phyloP scores from a whole-genome alignment of 2,888 invertebrate genomes.

The Drosophila setosimentum region DNA sequence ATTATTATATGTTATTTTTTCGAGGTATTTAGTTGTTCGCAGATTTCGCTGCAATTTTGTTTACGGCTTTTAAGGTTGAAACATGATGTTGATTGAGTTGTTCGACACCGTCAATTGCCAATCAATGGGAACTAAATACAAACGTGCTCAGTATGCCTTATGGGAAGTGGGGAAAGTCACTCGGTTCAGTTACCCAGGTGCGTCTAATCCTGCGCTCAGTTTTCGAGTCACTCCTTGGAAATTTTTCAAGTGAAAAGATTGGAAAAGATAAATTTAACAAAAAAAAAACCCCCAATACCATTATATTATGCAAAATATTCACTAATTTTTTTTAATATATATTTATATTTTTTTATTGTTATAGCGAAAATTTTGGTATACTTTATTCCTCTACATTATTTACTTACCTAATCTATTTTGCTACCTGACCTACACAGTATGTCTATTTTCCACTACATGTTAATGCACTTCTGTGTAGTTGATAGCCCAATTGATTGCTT shows the following conservation, averaged over 20 bases:
- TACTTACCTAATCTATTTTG: slow-evolving; percentile 10
- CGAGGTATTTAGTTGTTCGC: slow-evolving; percentile 49
- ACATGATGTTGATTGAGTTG: slow-evolving; percentile 64
- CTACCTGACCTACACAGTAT: background rate
- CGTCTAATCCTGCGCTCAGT: slow-evolving; percentile 13
- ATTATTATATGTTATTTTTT: slow-evolving; percentile 67
- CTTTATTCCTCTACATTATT: background rate
- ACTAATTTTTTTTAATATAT: too few relatives aligned
- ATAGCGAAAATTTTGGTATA: background rate
- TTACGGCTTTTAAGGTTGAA: slow-evolving; percentile 56
- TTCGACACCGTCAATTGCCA: slow-evolving; percentile 56
- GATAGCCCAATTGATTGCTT: slow-evolving; percentile 60
- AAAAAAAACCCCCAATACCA: background rate
- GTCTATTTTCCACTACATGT: slow-evolving; percentile 35
- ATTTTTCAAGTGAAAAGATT: background rate
- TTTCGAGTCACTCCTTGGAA: background rate
- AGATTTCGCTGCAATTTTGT: slow-evolving; percentile 64
- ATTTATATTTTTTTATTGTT: too few relatives aligned
- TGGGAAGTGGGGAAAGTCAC: slow-evolving; percentile 47
- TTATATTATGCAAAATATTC: background rate
- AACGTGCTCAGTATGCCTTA: slow-evolving; percentile 36
- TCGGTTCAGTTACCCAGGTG: slow-evolving; percentile 8
- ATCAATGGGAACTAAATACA: slow-evolving; percentile 53
- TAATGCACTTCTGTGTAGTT: slow-evolving; percentile 43
- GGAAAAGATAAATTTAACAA: background rate